phyloP scores from a whole-genome alignment of 2,888 invertebrate species.

The Tethea ocularis region DNA sequence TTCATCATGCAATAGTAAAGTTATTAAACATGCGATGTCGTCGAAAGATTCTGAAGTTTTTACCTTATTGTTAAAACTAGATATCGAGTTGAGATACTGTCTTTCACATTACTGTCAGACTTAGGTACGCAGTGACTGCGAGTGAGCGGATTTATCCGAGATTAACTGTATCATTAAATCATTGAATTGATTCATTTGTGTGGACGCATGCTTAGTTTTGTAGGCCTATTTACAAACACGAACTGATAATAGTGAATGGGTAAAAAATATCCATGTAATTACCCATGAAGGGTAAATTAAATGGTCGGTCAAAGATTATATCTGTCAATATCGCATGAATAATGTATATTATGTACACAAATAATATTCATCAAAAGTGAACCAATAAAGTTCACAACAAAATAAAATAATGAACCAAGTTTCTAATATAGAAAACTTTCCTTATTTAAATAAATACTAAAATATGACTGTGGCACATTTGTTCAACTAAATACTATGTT shows the following conservation, averaged over 20 bases:
- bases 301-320: not conserved
- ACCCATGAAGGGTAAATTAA: not conserved
- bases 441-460: not conserved
- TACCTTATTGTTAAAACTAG: not conserved
- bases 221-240: no score
- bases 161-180: not conserved
- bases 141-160: not conserved
- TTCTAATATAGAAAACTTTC: not conserved
- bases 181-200: not conserved
- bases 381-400: conserved; percentile 1
- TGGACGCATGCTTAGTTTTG: not conserved
- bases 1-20: not conserved
- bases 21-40: not conserved
- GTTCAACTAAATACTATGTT: conserved; percentile 1
- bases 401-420: not conserved
- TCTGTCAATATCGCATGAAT: not conserved
- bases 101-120: not conserved
- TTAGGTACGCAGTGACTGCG: not conserved
- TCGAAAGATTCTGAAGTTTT: no score
- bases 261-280: no score
- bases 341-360: not conserved
- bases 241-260: not conserved
- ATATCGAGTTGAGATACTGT: not conserved
- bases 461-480: not conserved
- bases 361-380: not conserved